These are phyloP conservation scores for Oreocharis arfaki DNA, from an alignment of 2,113 vertebrate species.

Conservation along the genomic window DNA sequence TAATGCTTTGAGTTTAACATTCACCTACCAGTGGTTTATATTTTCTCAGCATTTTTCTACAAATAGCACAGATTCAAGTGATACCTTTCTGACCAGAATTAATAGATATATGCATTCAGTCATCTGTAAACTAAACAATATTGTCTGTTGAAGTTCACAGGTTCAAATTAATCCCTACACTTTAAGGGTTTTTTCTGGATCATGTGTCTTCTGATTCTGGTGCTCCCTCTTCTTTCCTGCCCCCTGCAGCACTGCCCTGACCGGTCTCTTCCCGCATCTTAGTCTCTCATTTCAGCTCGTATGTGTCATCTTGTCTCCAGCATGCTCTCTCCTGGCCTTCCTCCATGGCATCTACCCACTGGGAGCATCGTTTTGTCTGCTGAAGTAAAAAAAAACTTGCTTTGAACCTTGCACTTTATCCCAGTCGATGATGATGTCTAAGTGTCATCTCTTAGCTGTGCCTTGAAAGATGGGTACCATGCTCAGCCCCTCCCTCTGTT, in stretches of 20 bases:
- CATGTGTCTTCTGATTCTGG: neutral
- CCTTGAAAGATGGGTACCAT: neutral
- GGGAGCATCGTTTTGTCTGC: neutral
- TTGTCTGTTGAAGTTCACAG: neutral
- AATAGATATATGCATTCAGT: neutral
- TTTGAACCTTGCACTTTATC: constrained; percentile 4
- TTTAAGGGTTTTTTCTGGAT: neutral
- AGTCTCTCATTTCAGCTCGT: neutral
- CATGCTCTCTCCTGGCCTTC: neutral
- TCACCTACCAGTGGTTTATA: neutral
- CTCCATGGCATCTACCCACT: neutral
- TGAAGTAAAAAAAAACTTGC: neutral
- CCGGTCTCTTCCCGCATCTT: neutral
- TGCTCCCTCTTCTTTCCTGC: neutral
- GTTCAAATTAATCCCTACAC: neutral
- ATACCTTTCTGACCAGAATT: neutral
- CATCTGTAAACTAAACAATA: neutral
- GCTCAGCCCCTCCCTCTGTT: neutral
- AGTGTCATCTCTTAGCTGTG: neutral
- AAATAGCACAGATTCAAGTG: neutral
- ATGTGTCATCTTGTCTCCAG: neutral
- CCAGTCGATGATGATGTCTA: neutral
- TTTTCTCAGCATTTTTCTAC: neutral
- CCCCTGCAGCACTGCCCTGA: neutral
- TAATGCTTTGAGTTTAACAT: neutral